phyloP scores from a whole-genome alignment of 1,140 invertebrate genomes.

The Dinoponera quadriceps region DNA sequence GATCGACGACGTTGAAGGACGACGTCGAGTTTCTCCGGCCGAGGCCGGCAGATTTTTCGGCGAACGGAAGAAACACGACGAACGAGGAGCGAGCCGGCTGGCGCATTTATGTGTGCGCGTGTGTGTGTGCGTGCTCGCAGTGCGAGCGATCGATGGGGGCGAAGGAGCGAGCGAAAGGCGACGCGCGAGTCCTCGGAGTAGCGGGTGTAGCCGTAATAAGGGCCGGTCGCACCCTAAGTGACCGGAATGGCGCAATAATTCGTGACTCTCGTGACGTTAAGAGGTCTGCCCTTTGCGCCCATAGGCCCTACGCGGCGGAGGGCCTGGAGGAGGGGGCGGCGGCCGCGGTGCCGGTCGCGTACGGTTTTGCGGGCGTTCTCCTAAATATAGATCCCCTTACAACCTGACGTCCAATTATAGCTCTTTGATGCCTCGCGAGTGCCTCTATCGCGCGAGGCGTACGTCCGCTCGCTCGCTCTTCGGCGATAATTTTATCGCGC shows the following conservation, averaged over 20 bases:
- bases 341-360: slow-evolving; percentile 71
- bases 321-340: too few relatives aligned
- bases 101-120: background rate
- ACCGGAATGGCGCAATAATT: slow-evolving; percentile 85
- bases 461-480: slow-evolving; percentile 41
- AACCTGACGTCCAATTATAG: slow-evolving; percentile 83
- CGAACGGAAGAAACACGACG: slow-evolving; percentile 21
- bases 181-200: slow-evolving; percentile 26
- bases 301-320: slow-evolving; percentile 71
- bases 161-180: slow-evolving; percentile 2
- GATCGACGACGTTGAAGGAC: background rate
- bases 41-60: slow-evolving; percentile 24
- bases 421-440: slow-evolving; percentile 82
- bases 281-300: slow-evolving; percentile 80
- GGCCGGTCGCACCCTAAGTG: slow-evolving; percentile 83
- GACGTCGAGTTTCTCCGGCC: background rate
- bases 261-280: slow-evolving; percentile 84
- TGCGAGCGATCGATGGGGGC: slow-evolving; percentile 32
- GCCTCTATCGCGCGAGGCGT: slow-evolving; percentile 74
- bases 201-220: slow-evolving; percentile 80
- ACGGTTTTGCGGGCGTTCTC: slow-evolving; percentile 79
- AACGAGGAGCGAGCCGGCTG: slow-evolving; percentile 23
- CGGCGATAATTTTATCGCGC: slow-evolving; percentile 79
- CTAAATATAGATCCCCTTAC: slow-evolving; percentile 82
- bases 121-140: too few relatives aligned